Evolutionary conservation across 2,888 invertebrate species (phyloP).

Genomic region (Patella ulyssiponensis): DNA sequence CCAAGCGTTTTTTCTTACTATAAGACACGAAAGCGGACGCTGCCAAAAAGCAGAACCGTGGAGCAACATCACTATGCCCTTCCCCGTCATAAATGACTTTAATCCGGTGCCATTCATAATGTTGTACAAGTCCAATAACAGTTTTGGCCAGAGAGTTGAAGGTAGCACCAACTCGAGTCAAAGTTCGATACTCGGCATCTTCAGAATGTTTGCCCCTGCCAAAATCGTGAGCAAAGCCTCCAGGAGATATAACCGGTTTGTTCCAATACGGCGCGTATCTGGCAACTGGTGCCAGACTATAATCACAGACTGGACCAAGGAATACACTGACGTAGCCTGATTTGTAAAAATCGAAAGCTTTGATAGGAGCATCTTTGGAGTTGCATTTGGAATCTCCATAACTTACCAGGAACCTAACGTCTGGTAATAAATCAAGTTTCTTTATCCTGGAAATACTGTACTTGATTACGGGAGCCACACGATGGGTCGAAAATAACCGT

Average conservation of each 20-base stretch:
- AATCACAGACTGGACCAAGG: conserved; percentile 64
- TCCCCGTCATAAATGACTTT: conserved; percentile 84
- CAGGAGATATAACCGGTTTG: conserved; percentile 84
- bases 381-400: conserved; percentile 46
- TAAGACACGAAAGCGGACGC: conserved; percentile 78
- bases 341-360: conserved; percentile 47
- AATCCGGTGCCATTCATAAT: conserved; percentile 47
- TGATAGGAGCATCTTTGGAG: conserved; percentile 42
- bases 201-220: conserved; percentile 35
- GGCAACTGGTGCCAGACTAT: conserved; percentile 85
- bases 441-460: conserved; percentile 13
- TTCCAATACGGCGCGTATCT: conserved; percentile 91
- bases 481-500: conserved; percentile 16
- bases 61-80: conserved; percentile 79
- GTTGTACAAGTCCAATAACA: conserved; percentile 34
- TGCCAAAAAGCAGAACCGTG: conserved; percentile 83
- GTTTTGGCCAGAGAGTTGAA: conserved; percentile 46
- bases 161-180: conserved; percentile 59
- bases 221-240: conserved; percentile 60
- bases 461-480: conserved; percentile 8
- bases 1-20: conserved; percentile 60
- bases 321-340: conserved; percentile 44
- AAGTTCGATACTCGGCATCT: conserved; percentile 40
- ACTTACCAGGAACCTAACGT: conserved; percentile 25
- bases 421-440: neutral